Evolutionary conservation across 2,797 vertebrate species (phyloP), one percentile per base, ranked within the genome.

Genomic region (Denticeps clupeoides): DNA sequence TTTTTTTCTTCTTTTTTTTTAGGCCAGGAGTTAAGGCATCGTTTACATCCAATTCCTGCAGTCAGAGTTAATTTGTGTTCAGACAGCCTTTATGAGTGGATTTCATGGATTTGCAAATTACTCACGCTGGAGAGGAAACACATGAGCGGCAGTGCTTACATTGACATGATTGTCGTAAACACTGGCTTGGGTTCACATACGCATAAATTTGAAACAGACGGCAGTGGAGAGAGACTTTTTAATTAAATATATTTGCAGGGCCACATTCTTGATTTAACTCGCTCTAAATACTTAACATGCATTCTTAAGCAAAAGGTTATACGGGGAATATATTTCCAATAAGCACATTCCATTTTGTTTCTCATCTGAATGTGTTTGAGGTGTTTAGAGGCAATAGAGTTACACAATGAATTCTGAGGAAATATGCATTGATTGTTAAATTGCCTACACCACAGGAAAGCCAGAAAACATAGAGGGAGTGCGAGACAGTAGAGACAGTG

Each of bases 401-500:
- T 51, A 53, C 38, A 58, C 57, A 41, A 26, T 60, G 32, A 58
- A 58, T 59, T 28, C 35, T 32, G n/a, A 41, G 43, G 25, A 52
- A 59, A 47, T 31, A 10, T 48, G 50, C 40, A 45, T 52, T 59
- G 59, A 53, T 47, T 35, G 26, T 49, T 53, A 56, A 63, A 64
- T 60, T 65, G 53, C 50, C 24, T 22, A 58, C 42, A 59, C 47
- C 7, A 18, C 15, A 57, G 57, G 58, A 42, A 58, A 62, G 38
- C 41, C 42, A 38, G 37, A 64, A n/a, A 62, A 57, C 51, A 62
- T 50, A 23, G 63, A 64, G 52, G 41, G 43, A 18, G 62, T 66
- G 56, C 41, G 62, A 63, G 54, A n/a, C n/a, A n/a, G n/a, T n/a
- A n/a, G n/a, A n/a, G n/a, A n/a, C n/a, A 67, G 70, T 37, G 63